Conservation (phyloP, 2,888 invertebrate genomes). For the Micropterix aruncella region DNA sequence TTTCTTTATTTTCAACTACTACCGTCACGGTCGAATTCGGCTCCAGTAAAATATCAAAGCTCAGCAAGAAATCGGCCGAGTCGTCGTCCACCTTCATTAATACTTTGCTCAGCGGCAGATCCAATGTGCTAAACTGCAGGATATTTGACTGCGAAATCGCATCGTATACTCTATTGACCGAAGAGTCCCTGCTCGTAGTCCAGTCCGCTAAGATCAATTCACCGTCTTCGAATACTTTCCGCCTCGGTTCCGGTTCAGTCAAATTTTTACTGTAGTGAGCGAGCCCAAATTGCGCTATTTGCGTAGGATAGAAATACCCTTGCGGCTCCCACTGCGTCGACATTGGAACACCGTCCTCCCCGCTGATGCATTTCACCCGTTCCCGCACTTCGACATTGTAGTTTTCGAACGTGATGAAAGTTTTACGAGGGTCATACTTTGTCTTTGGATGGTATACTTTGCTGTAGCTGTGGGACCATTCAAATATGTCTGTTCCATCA, state of each 20-base stretch:
- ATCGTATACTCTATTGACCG: slow-evolving; percentile 47
- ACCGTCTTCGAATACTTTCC: slow-evolving; percentile 62
- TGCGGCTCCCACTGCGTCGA: slow-evolving; percentile 95
- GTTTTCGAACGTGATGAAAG: slow-evolving; percentile 94
- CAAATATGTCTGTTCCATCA: slow-evolving; percentile 69
- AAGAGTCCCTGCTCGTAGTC: slow-evolving; percentile 57
- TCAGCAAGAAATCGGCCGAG: slow-evolving; percentile 56
- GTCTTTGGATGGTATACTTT: slow-evolving; percentile 81
- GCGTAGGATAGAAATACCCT: slow-evolving; percentile 96
- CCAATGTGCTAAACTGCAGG: slow-evolving; percentile 59
- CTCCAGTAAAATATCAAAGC: slow-evolving; percentile 54
- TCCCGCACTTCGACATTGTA: slow-evolving; percentile 96
- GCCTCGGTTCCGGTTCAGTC: slow-evolving; percentile 68
- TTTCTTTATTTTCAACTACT: slow-evolving; percentile 63
- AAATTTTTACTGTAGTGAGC: slow-evolving; percentile 95
- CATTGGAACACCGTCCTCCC: slow-evolving; percentile 84
- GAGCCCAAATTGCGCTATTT: slow-evolving; percentile 95
- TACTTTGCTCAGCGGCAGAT: slow-evolving; percentile 53
- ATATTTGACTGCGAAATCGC: slow-evolving; percentile 42
- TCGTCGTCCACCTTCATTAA: slow-evolving; percentile 52
- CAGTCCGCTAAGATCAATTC: slow-evolving; percentile 54
- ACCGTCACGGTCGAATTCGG: slow-evolving; percentile 75
- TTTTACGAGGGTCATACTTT: slow-evolving; percentile 78
- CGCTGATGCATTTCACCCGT: slow-evolving; percentile 92
- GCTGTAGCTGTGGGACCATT: slow-evolving; percentile 91